Percentiles rank a stretch among this genome's conserved stretches.
phyloP scores from a whole-genome alignment of 1,140 invertebrate species.

The Sogatella furcifera region DNA sequence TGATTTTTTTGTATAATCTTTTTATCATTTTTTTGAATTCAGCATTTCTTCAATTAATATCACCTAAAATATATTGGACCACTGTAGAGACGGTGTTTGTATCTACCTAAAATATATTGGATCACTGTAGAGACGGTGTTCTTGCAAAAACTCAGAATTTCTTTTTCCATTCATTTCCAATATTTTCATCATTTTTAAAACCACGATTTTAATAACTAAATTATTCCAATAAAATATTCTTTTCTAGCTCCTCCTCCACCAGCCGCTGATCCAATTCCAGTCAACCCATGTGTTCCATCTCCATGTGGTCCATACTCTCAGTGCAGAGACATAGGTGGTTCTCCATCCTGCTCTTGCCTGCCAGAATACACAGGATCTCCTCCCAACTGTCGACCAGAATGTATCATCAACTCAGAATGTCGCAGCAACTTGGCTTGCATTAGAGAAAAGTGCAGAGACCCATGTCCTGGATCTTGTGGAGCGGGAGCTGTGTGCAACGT shows the following conservation, averaged over 20 bases:
- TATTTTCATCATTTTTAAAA: no score
- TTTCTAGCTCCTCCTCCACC: conserved; percentile 34
- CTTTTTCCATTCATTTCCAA: no score
- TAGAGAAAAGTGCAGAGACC: conserved; percentile 55
- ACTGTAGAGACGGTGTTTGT: no score
- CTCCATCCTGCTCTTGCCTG: conserved; percentile 54
- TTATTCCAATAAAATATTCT: conserved; percentile 45
- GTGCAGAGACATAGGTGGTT: conserved; percentile 48
- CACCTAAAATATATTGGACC: no score
- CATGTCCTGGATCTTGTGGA: conserved; percentile 57
- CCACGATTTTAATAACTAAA: no score
- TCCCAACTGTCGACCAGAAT: conserved; percentile 61
- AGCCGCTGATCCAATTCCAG: conserved; percentile 29
- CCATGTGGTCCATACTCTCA: conserved; percentile 59
- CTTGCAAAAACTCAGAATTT: no score
- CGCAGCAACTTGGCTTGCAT: conserved; percentile 52
- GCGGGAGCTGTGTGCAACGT: conserved; percentile 49
- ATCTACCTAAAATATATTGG: no score
- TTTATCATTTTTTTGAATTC: no score
- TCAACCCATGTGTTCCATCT: conserved; percentile 55
- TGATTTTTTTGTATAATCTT: no score
- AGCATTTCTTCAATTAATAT: no score
- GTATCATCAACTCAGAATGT: conserved; percentile 58
- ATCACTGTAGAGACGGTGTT: no score
- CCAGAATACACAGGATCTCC: conserved; percentile 51